Conservation (phyloP, 35 echinoderm and acorn worm species). For the Apostichopus japonicus region DNA sequence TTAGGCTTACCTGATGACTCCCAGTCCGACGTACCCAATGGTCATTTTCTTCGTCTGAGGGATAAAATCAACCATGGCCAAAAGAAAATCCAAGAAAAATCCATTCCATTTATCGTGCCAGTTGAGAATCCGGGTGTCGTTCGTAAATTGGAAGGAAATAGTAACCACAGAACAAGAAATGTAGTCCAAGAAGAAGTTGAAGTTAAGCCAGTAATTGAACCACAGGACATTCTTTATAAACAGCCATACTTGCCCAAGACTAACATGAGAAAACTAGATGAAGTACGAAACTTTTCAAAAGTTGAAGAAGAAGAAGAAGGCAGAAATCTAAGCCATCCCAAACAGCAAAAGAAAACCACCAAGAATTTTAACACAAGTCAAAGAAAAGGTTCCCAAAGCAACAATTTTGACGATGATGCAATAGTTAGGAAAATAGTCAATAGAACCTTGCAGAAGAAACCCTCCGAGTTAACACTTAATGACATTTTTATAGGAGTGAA, state of each 20-base stretch:
- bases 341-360: not conserved
- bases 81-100: not conserved
- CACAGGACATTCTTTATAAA: not conserved
- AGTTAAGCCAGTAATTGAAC: not conserved
- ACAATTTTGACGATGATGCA: not conserved
- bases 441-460: not conserved
- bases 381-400: not conserved
- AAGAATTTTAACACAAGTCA: not conserved
- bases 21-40: not conserved
- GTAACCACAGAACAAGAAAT: not conserved
- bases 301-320: slow-evolving; percentile 7
- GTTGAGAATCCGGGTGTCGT: slow-evolving; percentile 33
- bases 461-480: not conserved
- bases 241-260: slow-evolving; percentile 26
- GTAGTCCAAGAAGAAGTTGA: not conserved
- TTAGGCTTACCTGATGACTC: not conserved
- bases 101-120: slow-evolving; percentile 17
- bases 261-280: slow-evolving; percentile 49
- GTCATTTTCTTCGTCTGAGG: not conserved
- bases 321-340: not conserved
- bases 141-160: not conserved
- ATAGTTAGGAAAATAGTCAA: not conserved
- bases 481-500: slow-evolving; percentile 98
- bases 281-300: slow-evolving; percentile 45
- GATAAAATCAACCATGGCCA: not conserved